Conservation (phyloP, 2,888 invertebrate species). For the Coelogynopora nodosa region DNA sequence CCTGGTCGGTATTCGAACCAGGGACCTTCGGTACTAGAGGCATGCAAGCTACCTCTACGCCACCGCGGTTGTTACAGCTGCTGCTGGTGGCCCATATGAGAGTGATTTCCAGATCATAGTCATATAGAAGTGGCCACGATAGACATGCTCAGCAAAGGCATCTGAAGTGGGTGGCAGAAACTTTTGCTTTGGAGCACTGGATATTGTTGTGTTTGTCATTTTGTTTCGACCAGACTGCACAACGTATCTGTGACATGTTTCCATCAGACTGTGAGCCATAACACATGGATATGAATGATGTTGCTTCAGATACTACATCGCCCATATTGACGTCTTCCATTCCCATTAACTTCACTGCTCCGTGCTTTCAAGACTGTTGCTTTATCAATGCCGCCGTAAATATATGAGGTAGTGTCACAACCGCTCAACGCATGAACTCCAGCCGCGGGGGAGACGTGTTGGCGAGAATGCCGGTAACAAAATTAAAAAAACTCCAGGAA, state of each 20-base stretch:
- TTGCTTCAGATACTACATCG: constrained; percentile 11
- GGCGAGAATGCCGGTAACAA: too few relatives aligned
- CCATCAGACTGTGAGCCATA: constrained; percentile 21
- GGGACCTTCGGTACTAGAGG: too few relatives aligned
- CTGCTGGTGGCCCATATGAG: constrained; percentile 4
- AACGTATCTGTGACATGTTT: constrained; percentile 29
- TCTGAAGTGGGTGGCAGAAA: constrained; percentile 16
- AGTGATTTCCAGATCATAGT: constrained; percentile 31
- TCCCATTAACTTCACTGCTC: constrained; percentile 15
- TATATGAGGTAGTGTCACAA: constrained; percentile 29
- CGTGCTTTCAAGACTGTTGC: background rate
- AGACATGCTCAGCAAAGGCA: constrained; percentile 10
- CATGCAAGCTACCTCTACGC: too few relatives aligned
- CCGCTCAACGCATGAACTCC: background rate
- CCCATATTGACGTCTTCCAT: constrained; percentile 28
- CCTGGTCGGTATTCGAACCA: too few relatives aligned
- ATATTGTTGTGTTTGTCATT: background rate
- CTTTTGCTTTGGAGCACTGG: constrained; percentile 30
- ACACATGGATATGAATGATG: constrained; percentile 29
- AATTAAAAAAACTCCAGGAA: too few relatives aligned
- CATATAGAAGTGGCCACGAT: background rate
- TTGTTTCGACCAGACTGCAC: constrained; percentile 32
- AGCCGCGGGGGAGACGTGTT: too few relatives aligned
- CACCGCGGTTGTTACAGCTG: too few relatives aligned
- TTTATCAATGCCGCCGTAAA: background rate